Base-by-base conservation (phyloP, 1,140 invertebrate genomes). In the Musca vetustissima region DNA sequence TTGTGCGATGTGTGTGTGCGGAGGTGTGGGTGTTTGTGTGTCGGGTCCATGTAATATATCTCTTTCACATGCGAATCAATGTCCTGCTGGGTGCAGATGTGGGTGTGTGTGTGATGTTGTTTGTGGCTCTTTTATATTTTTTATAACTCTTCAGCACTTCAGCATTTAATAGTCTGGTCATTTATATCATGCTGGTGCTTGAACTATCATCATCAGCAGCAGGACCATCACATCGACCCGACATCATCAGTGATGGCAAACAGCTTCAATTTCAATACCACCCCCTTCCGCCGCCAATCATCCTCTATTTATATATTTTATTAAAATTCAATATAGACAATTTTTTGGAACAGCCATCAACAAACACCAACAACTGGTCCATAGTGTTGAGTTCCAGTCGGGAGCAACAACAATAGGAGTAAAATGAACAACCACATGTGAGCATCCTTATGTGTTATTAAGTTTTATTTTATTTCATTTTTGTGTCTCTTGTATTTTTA, bases 251-350 rank as follows among this genome's bases (percentile, higher is more conserved):
- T 14, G 4, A 1, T n/a, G 9, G 28, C 22, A 61, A 61, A 36
- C 52, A 55, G 6, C 55, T 4, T 17, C 57, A 32, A 36, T n/a
- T 17, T 19, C 57, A 36, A 36, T 28, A 36, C 36, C 36, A 43
- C 36, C 36, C 36, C 6, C 36, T 4, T 28, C 3, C 36, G 1
- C 36, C n/a, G n/a, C n/a, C n/a, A n/a, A n/a, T n/a, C n/a, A n/a
- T 17, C 57, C 28, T 59, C 57, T 43, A 59, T 61, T 61, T n/a
- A n/a, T 36, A 36, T 61, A 43, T 61, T 61, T 61, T 61, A 61
- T 61, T 61, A 61, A 61, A 61, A 36, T 61, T 36, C 57, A 61
- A 61, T 61, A 36, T 61, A n/a, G n/a, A n/a, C n/a, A n/a, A 61
- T 11, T 8, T 11, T 43, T 43, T 61, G n/a, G 28, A 61, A 61